Conservation (phyloP, 1,140 invertebrate species). For the Rhopalosiphum padi region DNA sequence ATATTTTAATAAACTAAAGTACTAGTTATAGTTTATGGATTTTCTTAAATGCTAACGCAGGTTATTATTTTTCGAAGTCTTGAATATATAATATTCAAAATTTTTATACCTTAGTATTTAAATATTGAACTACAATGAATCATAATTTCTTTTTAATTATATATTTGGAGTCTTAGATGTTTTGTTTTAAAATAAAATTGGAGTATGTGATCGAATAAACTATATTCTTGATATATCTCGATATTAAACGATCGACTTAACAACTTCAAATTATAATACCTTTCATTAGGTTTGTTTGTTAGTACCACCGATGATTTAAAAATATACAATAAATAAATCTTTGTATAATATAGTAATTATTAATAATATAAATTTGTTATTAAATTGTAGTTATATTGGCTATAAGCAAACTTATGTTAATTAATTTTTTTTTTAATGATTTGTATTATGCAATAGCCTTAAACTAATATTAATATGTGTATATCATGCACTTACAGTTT, state of each 20-base stretch:
- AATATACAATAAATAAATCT: too few species aligned
- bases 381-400: not conserved
- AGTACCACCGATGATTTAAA: not conserved
- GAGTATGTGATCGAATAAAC: not conserved
- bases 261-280: not conserved
- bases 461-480: conserved; percentile 15
- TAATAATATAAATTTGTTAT: not conserved
- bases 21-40: not conserved
- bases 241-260: not conserved
- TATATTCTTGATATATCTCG: not conserved
- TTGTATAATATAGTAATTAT: not conserved
- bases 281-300: not conserved
- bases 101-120: not conserved
- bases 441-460: conserved; percentile 7
- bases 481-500: conserved; percentile 55
- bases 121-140: not conserved
- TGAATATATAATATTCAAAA: not conserved
- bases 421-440: not conserved
- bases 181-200: not conserved
- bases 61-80: not conserved
- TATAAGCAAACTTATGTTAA: not conserved
- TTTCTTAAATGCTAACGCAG: not conserved
- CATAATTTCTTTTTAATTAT: not conserved
- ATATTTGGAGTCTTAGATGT: not conserved
- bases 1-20: not conserved